Evolutionary conservation across 2,888 invertebrate genomes (phyloP), one percentile per base, ranked within the genome.

Genomic region (Eumerus sabulonum): DNA sequence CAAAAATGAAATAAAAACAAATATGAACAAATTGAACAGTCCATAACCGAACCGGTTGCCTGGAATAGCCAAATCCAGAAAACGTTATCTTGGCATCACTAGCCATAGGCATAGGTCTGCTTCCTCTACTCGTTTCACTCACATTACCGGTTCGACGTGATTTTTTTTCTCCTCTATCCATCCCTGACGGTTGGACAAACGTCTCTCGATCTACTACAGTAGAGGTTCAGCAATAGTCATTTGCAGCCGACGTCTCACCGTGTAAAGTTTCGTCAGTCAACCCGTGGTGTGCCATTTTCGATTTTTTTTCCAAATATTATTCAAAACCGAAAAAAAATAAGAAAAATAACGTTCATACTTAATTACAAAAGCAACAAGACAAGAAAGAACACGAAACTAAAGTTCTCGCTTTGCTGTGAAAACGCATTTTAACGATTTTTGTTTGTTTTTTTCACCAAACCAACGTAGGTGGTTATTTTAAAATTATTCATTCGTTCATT

Each of bases 261-360:
- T 82, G 81, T 50, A 81, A 81, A 82, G 82, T 82, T 82, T 81
- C 66, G 71, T 81, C 57, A 81, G 74, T 81, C 79, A 81, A 74
- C 77, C 82, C 82, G 82, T 82, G 81, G 70, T 82, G 82, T 82
- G 82, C 82, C 82, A 82, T 82, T 82, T 74, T 76, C 79, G 74
- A 74, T 74, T 76, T 76, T 63, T 76, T 67, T 60, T 67, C 51
- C 60, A 72, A 74, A 27, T 27, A 2, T 7, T 27, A 27, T 7
- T 27, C 27, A 27, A 27, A 27, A n/a, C n/a, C n/a, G n/a, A n/a
- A 27, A 27, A 27, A 27, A 27, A 27, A 27, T 2, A 27, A 27
- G 7, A 2, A 7, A 27, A 27, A 27, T 4, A 73, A 76, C 57
- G 70, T 79, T 79, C 13, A 51, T 54, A 54, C 67, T 60, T 56